Percentiles rank a stretch among this genome's conserved stretches.
phyloP scores from a whole-genome alignment of 2,888 invertebrate species.

The Copidosoma aretas region DNA sequence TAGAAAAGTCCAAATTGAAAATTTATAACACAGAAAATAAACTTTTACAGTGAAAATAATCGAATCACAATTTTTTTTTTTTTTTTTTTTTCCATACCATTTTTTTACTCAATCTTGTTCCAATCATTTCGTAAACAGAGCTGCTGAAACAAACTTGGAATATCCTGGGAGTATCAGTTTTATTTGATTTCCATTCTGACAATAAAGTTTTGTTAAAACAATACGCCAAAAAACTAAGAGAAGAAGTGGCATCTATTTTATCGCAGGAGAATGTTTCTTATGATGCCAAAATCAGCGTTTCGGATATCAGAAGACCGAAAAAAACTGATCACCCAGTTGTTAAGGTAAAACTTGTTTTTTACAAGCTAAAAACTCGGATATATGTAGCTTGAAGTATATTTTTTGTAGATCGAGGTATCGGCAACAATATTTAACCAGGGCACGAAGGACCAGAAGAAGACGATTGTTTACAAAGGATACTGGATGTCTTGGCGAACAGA shows the following conservation, averaged over 20 bases:
- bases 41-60: no score
- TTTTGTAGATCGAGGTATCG: slow-evolving; percentile 1
- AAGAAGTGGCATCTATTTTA: slow-evolving; percentile 53
- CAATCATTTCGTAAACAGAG: slow-evolving; percentile 45
- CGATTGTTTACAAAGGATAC: slow-evolving; percentile 53
- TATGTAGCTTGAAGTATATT: not conserved
- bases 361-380: not conserved
- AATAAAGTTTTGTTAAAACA: slow-evolving; percentile 53
- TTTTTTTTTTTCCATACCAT: no score
- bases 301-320: slow-evolving; percentile 44
- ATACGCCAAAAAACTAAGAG: slow-evolving; percentile 56
- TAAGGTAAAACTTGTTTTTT: slow-evolving; percentile 43
- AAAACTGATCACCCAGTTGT: slow-evolving; percentile 47
- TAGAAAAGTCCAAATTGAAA: no score
- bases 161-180: slow-evolving; percentile 54
- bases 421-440: not conserved
- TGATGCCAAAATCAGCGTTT: slow-evolving; percentile 46
- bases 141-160: slow-evolving; percentile 57
- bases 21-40: no score
- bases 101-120: no score
- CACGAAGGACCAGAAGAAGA: slow-evolving; percentile 41
- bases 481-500: slow-evolving; percentile 54
- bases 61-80: no score
- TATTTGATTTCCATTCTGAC: slow-evolving; percentile 52
- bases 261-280: slow-evolving; percentile 53